Evolutionary conservation across 2,113 vertebrate species (phyloP).

Genomic region (Poecile atricapillus): DNA sequence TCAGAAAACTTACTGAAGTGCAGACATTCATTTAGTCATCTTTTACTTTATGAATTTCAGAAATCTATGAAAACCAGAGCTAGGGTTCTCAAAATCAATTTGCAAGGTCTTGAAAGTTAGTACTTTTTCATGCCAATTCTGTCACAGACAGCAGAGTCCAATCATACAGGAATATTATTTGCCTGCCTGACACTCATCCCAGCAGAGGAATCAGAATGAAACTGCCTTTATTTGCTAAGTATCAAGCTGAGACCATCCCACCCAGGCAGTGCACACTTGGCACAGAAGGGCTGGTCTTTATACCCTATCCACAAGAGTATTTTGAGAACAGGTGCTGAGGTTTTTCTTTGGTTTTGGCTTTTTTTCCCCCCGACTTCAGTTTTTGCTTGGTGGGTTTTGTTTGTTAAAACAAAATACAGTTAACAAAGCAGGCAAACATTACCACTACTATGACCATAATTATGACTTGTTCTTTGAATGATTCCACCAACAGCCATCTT

Average conservation of each 20-base stretch:
- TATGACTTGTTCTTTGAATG: neutral
- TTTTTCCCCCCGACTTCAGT: fast-evolving
- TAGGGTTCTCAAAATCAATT: neutral
- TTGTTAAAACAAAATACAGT: neutral
- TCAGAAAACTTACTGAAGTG: neutral
- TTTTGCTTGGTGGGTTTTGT: neutral
- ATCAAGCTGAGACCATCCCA: neutral
- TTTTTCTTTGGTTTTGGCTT: fast-evolving
- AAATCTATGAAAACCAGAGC: neutral
- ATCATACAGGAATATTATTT: neutral
- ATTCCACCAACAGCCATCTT: neutral
- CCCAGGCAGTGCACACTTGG: neutral
- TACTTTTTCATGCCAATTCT: neutral
- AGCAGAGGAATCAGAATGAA: neutral
- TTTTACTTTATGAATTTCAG: neutral
- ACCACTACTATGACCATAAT: neutral
- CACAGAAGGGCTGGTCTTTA: neutral
- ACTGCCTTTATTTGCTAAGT: fast-evolving
- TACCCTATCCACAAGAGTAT: neutral
- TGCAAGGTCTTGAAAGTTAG: neutral
- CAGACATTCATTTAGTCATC: neutral
- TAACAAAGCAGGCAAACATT: neutral
- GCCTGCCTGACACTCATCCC: neutral
- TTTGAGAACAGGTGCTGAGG: neutral
- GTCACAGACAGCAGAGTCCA: neutral